Percentiles rank a stretch among this genome's conserved stretches.
phyloP scores from a whole-genome alignment of 2,113 vertebrate species.

The Pterophyllum scalare region DNA sequence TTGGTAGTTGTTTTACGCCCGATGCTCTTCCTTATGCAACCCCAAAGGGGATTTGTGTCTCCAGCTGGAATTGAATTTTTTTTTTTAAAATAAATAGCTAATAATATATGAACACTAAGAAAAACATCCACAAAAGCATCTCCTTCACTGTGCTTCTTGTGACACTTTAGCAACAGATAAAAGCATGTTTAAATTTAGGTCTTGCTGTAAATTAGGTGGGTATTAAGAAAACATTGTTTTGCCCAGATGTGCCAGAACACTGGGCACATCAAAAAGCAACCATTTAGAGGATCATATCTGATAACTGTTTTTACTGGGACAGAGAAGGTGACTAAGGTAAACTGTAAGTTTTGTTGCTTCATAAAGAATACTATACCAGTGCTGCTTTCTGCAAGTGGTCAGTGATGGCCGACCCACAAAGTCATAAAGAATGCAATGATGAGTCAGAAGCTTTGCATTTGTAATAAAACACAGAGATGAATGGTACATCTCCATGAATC shows the following conservation, averaged over 20 bases:
- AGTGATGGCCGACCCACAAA: not conserved
- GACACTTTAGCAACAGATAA: not conserved
- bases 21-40: no score
- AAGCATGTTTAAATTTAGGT: not conserved
- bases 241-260: not conserved
- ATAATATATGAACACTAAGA: no score
- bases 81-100: no score
- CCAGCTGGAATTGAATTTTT: no score
- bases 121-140: not conserved
- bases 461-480: conserved; percentile 1
- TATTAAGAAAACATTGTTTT: not conserved
- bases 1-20: no score
- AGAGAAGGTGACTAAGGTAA: not conserved
- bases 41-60: no score
- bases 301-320: not conserved
- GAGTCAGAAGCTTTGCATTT: not conserved
- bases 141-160: not conserved
- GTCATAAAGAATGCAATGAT: conserved; percentile 1
- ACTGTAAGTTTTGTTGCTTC: not conserved
- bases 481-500: not conserved
- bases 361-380: not conserved
- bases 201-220: no score
- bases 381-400: not conserved
- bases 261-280: not conserved
- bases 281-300: not conserved